phyloP scores from a whole-genome alignment of 2,888 invertebrate genomes.

The Trachelus tabidus region DNA sequence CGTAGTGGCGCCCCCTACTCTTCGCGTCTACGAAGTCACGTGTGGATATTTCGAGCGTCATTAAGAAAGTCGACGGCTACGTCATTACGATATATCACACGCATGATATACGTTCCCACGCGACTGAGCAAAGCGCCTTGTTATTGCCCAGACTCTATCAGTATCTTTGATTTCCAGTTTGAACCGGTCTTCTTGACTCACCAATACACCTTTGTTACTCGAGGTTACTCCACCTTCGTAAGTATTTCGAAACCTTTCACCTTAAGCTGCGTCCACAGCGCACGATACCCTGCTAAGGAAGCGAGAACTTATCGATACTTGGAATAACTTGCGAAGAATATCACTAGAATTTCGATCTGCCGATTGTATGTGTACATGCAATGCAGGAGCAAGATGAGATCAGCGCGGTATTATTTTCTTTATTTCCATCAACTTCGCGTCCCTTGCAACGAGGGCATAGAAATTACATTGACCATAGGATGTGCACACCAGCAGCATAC shows the following conservation, averaged over 20 bases:
- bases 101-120: not conserved
- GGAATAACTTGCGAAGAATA: not conserved
- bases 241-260: slow-evolving; percentile 32
- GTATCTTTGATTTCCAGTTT: not conserved
- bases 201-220: slow-evolving; percentile 7
- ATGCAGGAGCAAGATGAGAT: not conserved
- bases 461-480: slow-evolving; percentile 5
- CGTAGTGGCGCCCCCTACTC: not conserved
- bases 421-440: not conserved
- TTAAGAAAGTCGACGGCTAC: no score
- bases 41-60: not conserved
- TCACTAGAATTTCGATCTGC: not conserved
- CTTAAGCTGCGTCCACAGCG: slow-evolving; percentile 8
- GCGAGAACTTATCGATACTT: not conserved
- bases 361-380: not conserved
- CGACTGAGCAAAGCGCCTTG: not conserved
- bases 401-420: not conserved
- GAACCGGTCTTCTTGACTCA: not conserved
- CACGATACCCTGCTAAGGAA: not conserved
- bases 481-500: slow-evolving; percentile 10
- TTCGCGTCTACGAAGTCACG: not conserved
- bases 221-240: slow-evolving; percentile 26
- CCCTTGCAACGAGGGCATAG: not conserved
- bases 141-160: not conserved
- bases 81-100: not conserved